Conservation (phyloP, 2,888 invertebrate species). For the Nemoura dubitans region DNA sequence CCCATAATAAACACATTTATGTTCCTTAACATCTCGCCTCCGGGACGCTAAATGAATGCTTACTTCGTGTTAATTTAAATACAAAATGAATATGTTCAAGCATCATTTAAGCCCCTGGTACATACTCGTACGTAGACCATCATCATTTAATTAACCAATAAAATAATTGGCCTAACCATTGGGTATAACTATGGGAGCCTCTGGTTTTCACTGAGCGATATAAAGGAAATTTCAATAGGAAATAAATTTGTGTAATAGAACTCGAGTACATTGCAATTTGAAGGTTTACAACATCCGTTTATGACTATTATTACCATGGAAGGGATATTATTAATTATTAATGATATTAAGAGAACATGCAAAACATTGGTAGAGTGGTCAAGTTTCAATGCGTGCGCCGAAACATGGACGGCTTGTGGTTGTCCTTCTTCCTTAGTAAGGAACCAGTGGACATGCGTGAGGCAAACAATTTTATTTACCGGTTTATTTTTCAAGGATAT, state of each 20-base stretch:
- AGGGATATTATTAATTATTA: neutral
- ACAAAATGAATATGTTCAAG: neutral
- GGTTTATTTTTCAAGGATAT: too few relatives aligned
- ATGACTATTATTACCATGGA: neutral
- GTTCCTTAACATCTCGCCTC: neutral
- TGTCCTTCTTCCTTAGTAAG: too few relatives aligned
- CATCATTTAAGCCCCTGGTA: neutral
- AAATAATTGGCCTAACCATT: neutral
- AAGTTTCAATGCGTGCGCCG: neutral
- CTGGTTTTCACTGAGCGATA: neutral
- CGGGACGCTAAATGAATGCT: neutral
- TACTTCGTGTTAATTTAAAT: neutral
- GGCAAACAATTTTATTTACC: too few relatives aligned
- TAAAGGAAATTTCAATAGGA: neutral
- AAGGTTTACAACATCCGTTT: constrained; percentile 4
- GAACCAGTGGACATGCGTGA: too few relatives aligned
- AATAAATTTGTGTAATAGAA: neutral
- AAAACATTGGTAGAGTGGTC: neutral
- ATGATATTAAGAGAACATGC: neutral
- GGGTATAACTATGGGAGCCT: neutral
- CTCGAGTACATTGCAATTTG: neutral
- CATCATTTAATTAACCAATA: constrained; percentile 3
- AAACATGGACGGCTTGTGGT: neutral
- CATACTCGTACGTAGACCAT: neutral
- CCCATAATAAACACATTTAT: neutral